Evolutionary conservation across 2,888 invertebrate species (phyloP), one percentile per base, ranked within the genome.

Genomic region (Empis stercorea): DNA sequence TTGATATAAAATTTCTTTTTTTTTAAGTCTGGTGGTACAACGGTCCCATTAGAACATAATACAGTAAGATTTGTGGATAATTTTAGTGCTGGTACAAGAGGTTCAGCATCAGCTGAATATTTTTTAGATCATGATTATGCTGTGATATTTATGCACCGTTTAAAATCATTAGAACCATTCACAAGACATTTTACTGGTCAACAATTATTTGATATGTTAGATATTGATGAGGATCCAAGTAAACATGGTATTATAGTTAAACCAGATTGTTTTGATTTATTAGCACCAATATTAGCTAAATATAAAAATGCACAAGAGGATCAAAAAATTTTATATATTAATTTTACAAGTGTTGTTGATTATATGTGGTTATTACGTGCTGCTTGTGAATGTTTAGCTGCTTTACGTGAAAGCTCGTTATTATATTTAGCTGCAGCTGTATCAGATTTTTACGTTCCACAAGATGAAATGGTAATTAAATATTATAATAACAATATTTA

Each of bases 31-130:
- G 97, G 97, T 36, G 97, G 97, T 46, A 99, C 97, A 5, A 92
- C 91, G 34, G 91, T 96, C 6, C 97, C 97, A 0, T 68, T 99
- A 47, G 99, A 99, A 64, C 91, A 92, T 66, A 91, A 94, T 64
- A 95, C 96, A 1, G 99, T 99, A 1, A 79, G 99, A 44, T 99
- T 91, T 70, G 93, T 99, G 47, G 99, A 99, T 68, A 99, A 99
- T 74, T 99, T 99, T 71, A 97, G 96, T 67, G 89, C 93, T 15
- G 99, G 99, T 41, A 92, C 87, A 0, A 76, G 97, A 54, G 99
- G 99, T 17, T 83, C 97, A 0, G 81, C 91, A 1, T 96, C 96
- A 1, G 84, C 96, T 0, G 99, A 99, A 75, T 88, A 94, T 66
- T 97, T 99, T 71, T 74, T 97, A 37, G 81, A 86, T 55, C 71